Percentiles rank a stretch among this genome's conserved stretches.
phyloP scores from a whole-genome alignment of 2,888 invertebrate species.

The Mythimna lalbum region DNA sequence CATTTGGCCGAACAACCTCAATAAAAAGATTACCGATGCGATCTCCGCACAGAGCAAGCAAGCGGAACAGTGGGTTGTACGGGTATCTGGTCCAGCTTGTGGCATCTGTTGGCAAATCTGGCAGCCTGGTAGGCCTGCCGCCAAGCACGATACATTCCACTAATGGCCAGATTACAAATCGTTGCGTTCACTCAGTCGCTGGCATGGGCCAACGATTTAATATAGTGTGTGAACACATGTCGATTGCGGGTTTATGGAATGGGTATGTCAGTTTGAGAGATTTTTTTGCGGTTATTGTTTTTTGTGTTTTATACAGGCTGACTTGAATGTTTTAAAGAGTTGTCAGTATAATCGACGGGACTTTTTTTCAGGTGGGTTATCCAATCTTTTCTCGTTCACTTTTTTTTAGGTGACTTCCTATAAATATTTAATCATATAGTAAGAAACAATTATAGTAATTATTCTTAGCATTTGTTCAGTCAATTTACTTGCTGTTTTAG shows the following conservation, averaged over 20 bases:
- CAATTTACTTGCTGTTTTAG: too few species aligned
- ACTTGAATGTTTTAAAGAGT: neutral
- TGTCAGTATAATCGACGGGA: too few species aligned
- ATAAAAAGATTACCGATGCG: constrained; percentile 52
- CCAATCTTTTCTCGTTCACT: too few species aligned
- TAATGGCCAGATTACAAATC: constrained; percentile 84
- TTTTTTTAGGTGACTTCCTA: too few species aligned
- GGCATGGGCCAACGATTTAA: constrained; percentile 64
- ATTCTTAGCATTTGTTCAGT: too few species aligned
- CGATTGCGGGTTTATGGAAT: constrained; percentile 9
- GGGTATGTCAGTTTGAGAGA: constrained; percentile 7
- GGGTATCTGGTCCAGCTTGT: constrained; percentile 63
- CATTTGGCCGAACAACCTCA: constrained; percentile 36
- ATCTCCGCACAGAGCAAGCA: constrained; percentile 39
- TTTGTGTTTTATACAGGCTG: neutral
- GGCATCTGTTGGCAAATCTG: constrained; percentile 76
- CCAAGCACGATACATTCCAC: constrained; percentile 78
- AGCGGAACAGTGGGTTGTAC: constrained; percentile 26
- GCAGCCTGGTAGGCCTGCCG: constrained; percentile 55
- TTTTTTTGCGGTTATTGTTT: neutral
- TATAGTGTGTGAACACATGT: constrained; percentile 56
- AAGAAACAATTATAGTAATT: too few species aligned
- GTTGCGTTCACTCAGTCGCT: constrained; percentile 71
- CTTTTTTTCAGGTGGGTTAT: too few species aligned
- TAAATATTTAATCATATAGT: too few species aligned